phyloP scores from a whole-genome alignment of 2,797 vertebrate genomes.

The Micromesistius poutassou region DNA sequence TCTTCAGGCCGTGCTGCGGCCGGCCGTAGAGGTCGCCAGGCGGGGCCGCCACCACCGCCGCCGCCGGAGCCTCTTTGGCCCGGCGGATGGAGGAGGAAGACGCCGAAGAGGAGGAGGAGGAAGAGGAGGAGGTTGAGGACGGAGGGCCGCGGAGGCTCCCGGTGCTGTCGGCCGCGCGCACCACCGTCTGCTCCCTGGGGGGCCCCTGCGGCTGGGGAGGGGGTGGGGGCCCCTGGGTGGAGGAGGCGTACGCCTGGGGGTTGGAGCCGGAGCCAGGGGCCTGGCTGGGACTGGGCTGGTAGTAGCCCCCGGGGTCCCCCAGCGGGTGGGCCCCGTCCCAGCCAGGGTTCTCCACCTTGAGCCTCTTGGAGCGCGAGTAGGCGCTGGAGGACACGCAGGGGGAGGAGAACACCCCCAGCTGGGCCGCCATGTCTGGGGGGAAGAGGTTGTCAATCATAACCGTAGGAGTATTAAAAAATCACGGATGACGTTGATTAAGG shows the following conservation, averaged over 20 bases:
- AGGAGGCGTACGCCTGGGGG: slow-evolving; percentile 83
- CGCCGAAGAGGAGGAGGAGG: slow-evolving; percentile 4
- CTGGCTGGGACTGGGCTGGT: slow-evolving; percentile 77
- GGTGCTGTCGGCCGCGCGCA: slow-evolving; percentile 92
- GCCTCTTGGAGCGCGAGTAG: slow-evolving; percentile 94
- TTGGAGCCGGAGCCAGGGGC: slow-evolving; percentile 79
- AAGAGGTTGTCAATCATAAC: not conserved
- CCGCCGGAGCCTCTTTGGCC: slow-evolving; percentile 77
- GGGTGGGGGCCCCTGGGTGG: slow-evolving; percentile 66
- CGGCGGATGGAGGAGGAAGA: slow-evolving; percentile 77
- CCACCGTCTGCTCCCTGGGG: slow-evolving; percentile 79
- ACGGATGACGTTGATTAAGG: not conserved
- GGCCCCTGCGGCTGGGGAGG: not conserved
- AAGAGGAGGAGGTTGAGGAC: slow-evolving; percentile 69
- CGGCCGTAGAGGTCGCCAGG: slow-evolving; percentile 81
- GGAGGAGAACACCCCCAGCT: slow-evolving; percentile 95
- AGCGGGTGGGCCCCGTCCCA: slow-evolving; percentile 91
- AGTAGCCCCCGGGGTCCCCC: slow-evolving; percentile 80
- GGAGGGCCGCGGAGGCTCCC: slow-evolving; percentile 79
- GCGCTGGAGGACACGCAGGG: slow-evolving; percentile 96
- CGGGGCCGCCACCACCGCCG: slow-evolving; percentile 55
- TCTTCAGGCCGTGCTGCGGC: slow-evolving; percentile 92
- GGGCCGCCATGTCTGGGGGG: slow-evolving; percentile 89
- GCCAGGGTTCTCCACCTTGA: slow-evolving; percentile 90
- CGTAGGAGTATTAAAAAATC: not conserved